Conservation (phyloP, 2,888 invertebrate genomes). For the Nebria brevicollis region DNA sequence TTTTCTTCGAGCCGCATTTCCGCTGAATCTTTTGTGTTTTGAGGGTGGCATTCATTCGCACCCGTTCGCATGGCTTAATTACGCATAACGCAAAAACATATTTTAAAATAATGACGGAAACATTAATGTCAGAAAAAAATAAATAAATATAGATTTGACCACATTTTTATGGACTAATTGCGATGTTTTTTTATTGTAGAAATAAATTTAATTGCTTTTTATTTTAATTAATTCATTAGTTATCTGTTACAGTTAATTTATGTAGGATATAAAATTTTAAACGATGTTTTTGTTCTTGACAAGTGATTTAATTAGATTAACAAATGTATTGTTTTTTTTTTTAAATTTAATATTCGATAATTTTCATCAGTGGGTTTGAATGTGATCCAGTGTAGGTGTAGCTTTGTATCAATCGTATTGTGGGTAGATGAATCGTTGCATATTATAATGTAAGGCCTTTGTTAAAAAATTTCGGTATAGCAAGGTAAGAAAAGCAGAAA, state of each 20-base stretch:
- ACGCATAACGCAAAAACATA: neutral
- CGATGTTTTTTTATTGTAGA: neutral
- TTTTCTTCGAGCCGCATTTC: conserved; percentile 2
- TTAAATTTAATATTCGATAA: neutral
- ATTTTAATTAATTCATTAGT: neutral
- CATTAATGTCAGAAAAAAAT: too few relatives aligned
- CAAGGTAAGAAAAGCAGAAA: neutral
- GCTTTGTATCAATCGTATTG: neutral
- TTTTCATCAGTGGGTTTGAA: neutral
- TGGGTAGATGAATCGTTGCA: neutral
- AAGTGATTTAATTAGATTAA: neutral
- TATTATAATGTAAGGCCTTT: neutral
- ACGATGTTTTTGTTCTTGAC: neutral
- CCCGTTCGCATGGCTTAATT: conserved; percentile 2
- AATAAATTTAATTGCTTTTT: neutral
- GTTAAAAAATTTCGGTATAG: neutral
- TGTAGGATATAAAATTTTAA: neutral
- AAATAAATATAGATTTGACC: too few relatives aligned
- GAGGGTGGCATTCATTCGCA: neutral
- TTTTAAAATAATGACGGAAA: neutral
- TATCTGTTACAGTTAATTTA: neutral
- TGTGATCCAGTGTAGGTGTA: neutral
- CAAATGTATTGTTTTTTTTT: neutral
- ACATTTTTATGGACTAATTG: too few relatives aligned
- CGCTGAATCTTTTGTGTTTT: neutral